Evolutionary conservation across 2,888 invertebrate genomes (phyloP).

Genomic region (Harpagoxenus sublaevis): DNA sequence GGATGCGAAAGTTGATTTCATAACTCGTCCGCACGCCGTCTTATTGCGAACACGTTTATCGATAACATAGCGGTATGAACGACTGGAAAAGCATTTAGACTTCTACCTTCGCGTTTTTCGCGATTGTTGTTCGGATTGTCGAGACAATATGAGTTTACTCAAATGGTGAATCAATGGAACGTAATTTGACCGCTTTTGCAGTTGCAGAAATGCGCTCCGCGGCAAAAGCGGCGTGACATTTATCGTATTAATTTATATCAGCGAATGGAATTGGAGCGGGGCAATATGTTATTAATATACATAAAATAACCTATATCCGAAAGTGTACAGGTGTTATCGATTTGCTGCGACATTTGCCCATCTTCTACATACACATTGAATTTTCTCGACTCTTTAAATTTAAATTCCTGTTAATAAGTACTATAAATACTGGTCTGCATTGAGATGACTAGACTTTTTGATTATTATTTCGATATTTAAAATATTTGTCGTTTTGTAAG

Average conservation of each 20-base stretch:
- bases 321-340: slow-evolving; percentile 15
- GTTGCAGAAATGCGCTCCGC: background rate
- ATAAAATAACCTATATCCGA: slow-evolving; percentile 27
- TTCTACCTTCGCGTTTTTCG: background rate
- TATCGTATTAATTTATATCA: slow-evolving; percentile 37
- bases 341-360: background rate
- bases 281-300: slow-evolving; percentile 16
- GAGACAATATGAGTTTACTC: slow-evolving; percentile 8
- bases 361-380: background rate
- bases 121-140: background rate
- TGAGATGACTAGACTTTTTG: background rate
- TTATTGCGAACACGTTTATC: background rate
- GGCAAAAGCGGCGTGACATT: slow-evolving; percentile 30
- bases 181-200: slow-evolving; percentile 20
- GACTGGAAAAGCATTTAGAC: slow-evolving; percentile 3
- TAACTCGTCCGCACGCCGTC: background rate
- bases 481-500: background rate
- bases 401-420: background rate
- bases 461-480: background rate
- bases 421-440: background rate
- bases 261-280: background rate
- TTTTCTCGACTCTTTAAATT: background rate
- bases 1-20: slow-evolving; percentile 3
- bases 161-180: background rate
- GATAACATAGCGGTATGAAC: slow-evolving; percentile 2